Evolutionary conservation across 2,797 vertebrate genomes (phyloP).

Genomic region (Enteromius afrohamiltoni): DNA sequence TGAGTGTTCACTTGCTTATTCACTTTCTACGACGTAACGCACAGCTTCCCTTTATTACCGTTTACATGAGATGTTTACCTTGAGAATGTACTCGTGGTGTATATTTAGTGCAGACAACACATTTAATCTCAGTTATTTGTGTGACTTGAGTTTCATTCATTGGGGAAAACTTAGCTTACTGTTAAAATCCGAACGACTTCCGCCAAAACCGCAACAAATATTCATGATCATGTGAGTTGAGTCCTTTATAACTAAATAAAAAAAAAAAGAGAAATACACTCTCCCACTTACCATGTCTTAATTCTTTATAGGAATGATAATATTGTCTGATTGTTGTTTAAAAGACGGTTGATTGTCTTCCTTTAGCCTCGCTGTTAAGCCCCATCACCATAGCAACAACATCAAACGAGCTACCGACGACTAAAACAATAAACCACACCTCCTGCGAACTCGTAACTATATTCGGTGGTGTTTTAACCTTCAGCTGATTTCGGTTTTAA

Average conservation of each 20-base stretch:
- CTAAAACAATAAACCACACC: not conserved
- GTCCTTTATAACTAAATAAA: not conserved
- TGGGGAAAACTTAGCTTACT: not conserved
- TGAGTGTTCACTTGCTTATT: not conserved
- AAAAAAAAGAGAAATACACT: not conserved
- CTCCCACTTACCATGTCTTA: slow-evolving; percentile 23
- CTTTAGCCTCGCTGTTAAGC: slow-evolving; percentile 11
- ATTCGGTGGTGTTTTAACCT: not conserved
- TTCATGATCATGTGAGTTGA: not conserved
- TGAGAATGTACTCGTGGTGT: not conserved
- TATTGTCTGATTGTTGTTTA: slow-evolving; percentile 9
- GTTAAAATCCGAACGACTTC: not conserved
- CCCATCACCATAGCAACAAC: slow-evolving; percentile 64
- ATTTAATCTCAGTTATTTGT: not conserved
- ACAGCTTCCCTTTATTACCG: not conserved
- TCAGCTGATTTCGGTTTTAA: not conserved
- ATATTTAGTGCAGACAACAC: not conserved
- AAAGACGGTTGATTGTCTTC: not conserved
- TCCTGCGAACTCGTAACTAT: not conserved
- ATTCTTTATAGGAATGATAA: not conserved
- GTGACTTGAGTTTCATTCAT: not conserved
- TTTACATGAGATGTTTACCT: not conserved
- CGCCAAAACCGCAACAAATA: not conserved
- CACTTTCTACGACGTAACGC: not conserved
- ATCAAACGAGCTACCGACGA: not conserved